Conservation (phyloP, 2,888 invertebrate genomes). For the Orchesella flavescens region DNA sequence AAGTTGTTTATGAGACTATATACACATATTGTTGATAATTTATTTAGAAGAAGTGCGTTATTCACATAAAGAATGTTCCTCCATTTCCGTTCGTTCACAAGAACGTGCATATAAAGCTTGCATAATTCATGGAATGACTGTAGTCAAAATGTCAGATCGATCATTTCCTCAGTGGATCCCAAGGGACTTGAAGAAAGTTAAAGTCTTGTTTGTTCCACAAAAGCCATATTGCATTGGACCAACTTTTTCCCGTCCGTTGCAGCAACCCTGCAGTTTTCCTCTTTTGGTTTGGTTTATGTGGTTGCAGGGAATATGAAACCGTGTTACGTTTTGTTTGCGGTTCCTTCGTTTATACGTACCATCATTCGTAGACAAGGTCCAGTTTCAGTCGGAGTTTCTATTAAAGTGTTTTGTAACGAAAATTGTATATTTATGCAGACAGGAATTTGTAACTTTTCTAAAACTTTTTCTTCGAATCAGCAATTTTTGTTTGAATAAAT, state of each 20-base stretch:
- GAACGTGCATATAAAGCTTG: constrained; percentile 35
- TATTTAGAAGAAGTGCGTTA: constrained; percentile 51
- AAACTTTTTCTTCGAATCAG: not conserved
- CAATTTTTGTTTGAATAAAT: not conserved
- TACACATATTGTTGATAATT: constrained; percentile 29
- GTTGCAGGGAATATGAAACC: not conserved
- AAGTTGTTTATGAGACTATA: constrained; percentile 7
- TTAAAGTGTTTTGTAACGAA: not conserved
- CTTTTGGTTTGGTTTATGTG: constrained; percentile 7
- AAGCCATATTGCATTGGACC: not conserved
- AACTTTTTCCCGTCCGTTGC: constrained; percentile 11
- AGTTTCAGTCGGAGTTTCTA: not conserved
- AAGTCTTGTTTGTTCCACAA: constrained; percentile 37
- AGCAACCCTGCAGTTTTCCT: constrained; percentile 16
- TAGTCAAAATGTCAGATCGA: constrained; percentile 66
- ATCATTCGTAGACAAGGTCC: not conserved
- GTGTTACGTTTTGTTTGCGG: constrained; percentile 3
- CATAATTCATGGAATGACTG: constrained; percentile 59
- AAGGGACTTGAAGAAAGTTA: constrained; percentile 45
- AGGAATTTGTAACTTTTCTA: not conserved
- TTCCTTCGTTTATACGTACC: constrained; percentile 10
- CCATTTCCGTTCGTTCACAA: constrained; percentile 25
- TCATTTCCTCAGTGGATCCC: constrained; percentile 58
- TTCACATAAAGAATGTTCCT: constrained; percentile 30
- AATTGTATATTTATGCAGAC: not conserved